Evolutionary conservation across 1,140 invertebrate genomes (phyloP), one percentile per base, ranked within the genome.

Genomic region (Pogonognathellus flavescens): DNA sequence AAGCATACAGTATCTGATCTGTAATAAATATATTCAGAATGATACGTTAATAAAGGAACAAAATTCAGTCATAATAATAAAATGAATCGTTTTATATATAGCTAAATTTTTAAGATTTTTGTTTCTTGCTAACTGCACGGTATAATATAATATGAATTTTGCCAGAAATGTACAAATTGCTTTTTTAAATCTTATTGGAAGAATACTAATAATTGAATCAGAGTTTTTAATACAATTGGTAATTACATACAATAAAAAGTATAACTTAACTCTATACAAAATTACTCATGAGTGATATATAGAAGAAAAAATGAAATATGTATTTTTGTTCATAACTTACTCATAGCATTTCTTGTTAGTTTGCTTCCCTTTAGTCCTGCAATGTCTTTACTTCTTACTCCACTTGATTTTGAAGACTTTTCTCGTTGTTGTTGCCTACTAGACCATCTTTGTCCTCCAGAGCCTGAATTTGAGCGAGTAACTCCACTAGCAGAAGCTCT

Each of bases 1-100:
- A 85, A 3, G 87, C 87, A 52, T 88, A 87, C 57, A 88, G 83
- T 18, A 89, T 87, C 82, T 88, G 87, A 87, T 84, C 88, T 89
- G 59, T 20, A 80, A 72, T 80, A 49, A 16, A n/a, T 0, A 50
- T 4, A 76, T 70, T 49, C 9, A 53, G 22, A 49, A 76, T 9
- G 41, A 0, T 49, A 3, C 31, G 6, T 70, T 41, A 14, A 50
- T 49, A 14, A 13, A 57, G 10, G 11, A 57, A 14, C 1, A 2
- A n/a, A 10, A 14, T 57, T 57, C n/a, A n/a, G n/a, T n/a, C n/a
- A n/a, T n/a, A n/a, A n/a, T n/a, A n/a, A n/a, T n/a, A n/a, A n/a
- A n/a, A n/a, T n/a, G n/a, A n/a, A n/a, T n/a, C n/a, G n/a, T n/a
- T n/a, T n/a, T n/a, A n/a, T n/a, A n/a, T n/a, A n/a, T n/a, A n/a